Percentiles rank a stretch among this genome's conserved stretches.
These are phyloP conservation scores for Eremobia ochroleuca DNA, from an alignment of 2,888 invertebrate species.

Conservation along the genomic window DNA sequence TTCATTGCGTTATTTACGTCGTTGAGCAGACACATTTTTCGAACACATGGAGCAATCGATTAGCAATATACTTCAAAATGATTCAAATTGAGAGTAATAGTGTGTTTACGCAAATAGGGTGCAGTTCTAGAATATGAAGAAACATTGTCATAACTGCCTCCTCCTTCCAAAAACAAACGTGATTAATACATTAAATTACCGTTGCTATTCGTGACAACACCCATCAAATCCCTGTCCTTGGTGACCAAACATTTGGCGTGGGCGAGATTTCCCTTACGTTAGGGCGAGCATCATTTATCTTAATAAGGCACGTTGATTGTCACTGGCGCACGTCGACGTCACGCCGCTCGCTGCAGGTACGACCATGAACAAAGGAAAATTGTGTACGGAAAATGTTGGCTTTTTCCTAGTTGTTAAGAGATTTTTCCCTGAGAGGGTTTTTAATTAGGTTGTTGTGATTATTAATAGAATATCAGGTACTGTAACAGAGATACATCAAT, in stretches of 20 bases:
- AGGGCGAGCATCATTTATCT: conserved; percentile 69
- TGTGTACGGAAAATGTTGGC: conserved; percentile 21
- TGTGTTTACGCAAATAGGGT: too few species aligned
- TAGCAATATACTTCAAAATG: too few species aligned
- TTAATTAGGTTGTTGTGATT: conserved; percentile 7
- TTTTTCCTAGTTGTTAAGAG: background rate
- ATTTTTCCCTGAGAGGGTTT: background rate
- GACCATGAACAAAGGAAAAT: conserved; percentile 40
- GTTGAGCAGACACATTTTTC: too few species aligned
- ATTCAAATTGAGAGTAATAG: too few species aligned
- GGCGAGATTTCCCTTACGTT: conserved; percentile 40
- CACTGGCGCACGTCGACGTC: conserved; percentile 48
- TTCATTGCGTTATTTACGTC: too few species aligned
- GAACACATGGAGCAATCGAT: too few species aligned
- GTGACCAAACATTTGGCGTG: conserved; percentile 42
- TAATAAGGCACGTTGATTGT: conserved; percentile 73
- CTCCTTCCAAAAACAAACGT: background rate
- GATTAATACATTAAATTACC: background rate
- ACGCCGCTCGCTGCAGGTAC: conserved; percentile 31
- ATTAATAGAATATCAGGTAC: background rate
- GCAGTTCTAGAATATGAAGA: conserved; percentile 4
- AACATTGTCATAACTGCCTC: background rate
- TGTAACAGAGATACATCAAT: too few species aligned
- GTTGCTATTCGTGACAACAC: conserved; percentile 18
- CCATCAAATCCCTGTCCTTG: conserved; percentile 19